A percentile compares a stretch with the other conserved stretches of the same genome.
Conservation (phyloP, 2,888 invertebrate genomes). For the Drosophila niveifrons region DNA sequence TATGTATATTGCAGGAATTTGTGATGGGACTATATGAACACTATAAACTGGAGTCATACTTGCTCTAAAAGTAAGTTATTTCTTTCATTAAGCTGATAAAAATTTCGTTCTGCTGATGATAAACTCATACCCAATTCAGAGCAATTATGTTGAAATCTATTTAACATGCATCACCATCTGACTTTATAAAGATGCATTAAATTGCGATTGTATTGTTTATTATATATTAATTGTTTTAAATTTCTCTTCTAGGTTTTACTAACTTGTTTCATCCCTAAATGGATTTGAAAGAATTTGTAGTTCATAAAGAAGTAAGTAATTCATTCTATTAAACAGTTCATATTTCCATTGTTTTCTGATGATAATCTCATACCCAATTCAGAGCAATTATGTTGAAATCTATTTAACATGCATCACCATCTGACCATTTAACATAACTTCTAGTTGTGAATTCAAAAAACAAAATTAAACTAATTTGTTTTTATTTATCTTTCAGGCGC, state of each 20-base stretch:
- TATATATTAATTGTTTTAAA: not conserved
- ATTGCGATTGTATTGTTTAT: not conserved
- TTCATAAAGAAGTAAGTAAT: not conserved
- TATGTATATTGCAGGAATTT: not conserved
- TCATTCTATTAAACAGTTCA: not conserved
- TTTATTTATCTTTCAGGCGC: slow-evolving; percentile 21
- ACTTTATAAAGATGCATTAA: not conserved
- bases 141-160: slow-evolving; percentile 52
- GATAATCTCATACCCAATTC: slow-evolving; percentile 60
- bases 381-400: slow-evolving; percentile 59
- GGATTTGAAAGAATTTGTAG: too few species aligned
- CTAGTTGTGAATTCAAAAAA: not conserved
- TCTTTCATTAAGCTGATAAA: too few species aligned
- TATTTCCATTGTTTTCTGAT: slow-evolving; percentile 34
- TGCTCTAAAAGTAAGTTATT: slow-evolving; percentile 13
- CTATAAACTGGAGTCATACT: not conserved
- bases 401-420: slow-evolving; percentile 75
- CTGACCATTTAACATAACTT: slow-evolving; percentile 50
- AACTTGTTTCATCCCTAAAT: too few species aligned
- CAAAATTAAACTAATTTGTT: slow-evolving; percentile 14
- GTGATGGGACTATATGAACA: not conserved
- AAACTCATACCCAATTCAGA: slow-evolving; percentile 60
- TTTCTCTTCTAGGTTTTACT: not conserved
- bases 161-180: slow-evolving; percentile 74
- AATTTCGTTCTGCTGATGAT: slow-evolving; percentile 55